These are phyloP conservation scores for Chymomyza amoena DNA, from an alignment of 2,888 invertebrate genomes.

Conservation along the genomic window DNA sequence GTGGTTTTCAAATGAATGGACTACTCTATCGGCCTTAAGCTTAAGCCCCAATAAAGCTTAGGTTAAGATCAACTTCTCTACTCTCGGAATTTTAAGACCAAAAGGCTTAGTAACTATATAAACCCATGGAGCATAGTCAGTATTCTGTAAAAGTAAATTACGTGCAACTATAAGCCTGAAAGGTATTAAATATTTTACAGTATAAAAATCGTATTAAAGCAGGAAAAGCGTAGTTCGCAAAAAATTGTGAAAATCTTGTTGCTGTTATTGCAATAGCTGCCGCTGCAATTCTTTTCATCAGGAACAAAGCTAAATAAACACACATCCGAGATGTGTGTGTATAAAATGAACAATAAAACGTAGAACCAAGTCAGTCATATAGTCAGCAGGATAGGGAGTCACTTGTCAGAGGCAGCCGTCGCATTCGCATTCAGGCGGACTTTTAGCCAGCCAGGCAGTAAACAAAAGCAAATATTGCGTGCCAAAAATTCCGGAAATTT, in stretches of 20 bases:
- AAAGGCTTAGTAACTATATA: too few species aligned
- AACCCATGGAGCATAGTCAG: too few species aligned
- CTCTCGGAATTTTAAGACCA: too few species aligned
- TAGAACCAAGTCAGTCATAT: neutral
- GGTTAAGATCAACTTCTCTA: too few species aligned
- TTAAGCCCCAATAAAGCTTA: too few species aligned
- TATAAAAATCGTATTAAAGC: too few species aligned
- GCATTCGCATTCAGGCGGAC: constrained; percentile 5
- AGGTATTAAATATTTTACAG: too few species aligned
- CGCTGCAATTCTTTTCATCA: constrained; percentile 28
- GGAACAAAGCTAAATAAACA: constrained; percentile 21
- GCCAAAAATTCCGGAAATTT: constrained; percentile 74
- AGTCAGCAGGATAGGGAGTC: neutral
- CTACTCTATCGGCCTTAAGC: too few species aligned
- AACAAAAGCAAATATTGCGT: constrained; percentile 71
- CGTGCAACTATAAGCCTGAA: too few species aligned
- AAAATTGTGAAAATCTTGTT: neutral
- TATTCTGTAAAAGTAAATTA: too few species aligned
- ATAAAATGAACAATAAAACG: constrained; percentile 24
- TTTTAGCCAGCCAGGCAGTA: constrained; percentile 49
- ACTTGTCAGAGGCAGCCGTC: neutral
- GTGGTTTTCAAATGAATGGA: too few species aligned
- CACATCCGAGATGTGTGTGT: neutral
- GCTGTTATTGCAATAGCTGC: constrained; percentile 2
- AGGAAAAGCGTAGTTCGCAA: neutral